Conservation (phyloP, 2,113 vertebrate genomes). For the Platycercus adscitus region DNA sequence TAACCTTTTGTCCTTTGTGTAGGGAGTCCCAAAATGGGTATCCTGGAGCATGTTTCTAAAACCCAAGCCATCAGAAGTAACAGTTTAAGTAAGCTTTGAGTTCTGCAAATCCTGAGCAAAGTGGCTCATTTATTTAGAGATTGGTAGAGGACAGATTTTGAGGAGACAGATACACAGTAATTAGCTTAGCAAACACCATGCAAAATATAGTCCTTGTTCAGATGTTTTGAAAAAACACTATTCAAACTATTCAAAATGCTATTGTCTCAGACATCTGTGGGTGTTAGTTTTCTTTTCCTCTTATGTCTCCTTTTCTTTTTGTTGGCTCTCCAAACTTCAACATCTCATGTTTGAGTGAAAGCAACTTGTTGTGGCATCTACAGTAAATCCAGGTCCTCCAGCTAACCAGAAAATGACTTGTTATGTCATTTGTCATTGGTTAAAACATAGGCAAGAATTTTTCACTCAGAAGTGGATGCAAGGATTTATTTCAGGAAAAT, state of each 20-base stretch:
- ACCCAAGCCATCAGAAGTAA: background rate
- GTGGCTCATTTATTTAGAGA: background rate
- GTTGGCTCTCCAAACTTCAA: background rate
- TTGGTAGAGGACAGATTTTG: background rate
- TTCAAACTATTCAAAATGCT: background rate
- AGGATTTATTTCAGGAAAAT: background rate
- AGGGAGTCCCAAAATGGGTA: background rate
- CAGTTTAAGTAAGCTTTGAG: background rate
- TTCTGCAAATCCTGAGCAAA: background rate
- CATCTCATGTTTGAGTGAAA: background rate
- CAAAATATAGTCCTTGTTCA: background rate
- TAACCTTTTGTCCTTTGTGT: background rate
- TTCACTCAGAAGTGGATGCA: background rate
- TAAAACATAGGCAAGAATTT: background rate
- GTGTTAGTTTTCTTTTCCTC: background rate
- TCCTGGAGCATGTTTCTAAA: background rate
- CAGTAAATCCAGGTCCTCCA: background rate
- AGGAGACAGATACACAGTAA: background rate
- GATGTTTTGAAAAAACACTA: background rate
- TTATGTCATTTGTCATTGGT: background rate
- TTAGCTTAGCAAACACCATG: background rate
- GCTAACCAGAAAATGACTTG: background rate
- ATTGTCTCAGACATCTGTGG: background rate
- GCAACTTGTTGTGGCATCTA: background rate
- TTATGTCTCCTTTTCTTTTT: rapidly evolving